Evolutionary conservation across 2,797 vertebrate genomes (phyloP).

Genomic region (Parambassis ranga): DNA sequence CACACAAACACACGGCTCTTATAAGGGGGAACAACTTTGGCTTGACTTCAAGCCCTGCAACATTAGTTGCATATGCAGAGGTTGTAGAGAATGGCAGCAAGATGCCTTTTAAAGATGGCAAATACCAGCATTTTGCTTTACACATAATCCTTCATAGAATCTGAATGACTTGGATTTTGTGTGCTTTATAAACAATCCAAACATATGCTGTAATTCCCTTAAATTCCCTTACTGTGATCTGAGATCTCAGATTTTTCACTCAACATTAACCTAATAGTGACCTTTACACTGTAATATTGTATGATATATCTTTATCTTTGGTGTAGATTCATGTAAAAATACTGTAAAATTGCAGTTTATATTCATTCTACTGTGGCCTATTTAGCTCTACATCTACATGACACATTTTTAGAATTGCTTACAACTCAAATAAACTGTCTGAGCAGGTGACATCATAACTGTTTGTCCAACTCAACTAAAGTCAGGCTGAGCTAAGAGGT

Average conservation of each 20-base stretch:
- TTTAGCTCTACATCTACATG: slow-evolving; percentile 1
- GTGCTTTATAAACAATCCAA: neutral
- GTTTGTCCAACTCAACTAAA: slow-evolving; percentile 45
- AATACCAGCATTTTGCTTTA: too few species aligned
- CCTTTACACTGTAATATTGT: too few species aligned
- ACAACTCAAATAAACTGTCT: slow-evolving; percentile 7
- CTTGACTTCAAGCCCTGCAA: slow-evolving; percentile 7
- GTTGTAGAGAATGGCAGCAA: neutral
- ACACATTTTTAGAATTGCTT: slow-evolving; percentile 25
- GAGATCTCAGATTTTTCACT: too few species aligned
- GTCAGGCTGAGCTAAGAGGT: slow-evolving; percentile 30
- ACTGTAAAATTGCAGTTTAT: neutral
- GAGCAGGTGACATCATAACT: slow-evolving; percentile 4
- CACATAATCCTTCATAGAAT: neutral
- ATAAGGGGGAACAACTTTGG: slow-evolving; percentile 23
- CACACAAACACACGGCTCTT: slow-evolving; percentile 30
- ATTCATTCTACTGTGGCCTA: neutral
- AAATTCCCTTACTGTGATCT: neutral
- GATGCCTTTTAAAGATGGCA: slow-evolving; percentile 3
- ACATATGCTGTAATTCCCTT: neutral
- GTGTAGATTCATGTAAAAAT: too few species aligned
- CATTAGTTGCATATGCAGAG: slow-evolving; percentile 15
- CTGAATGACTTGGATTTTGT: neutral
- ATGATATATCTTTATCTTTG: too few species aligned
- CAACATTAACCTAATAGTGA: too few species aligned